Conservation (phyloP, 2,113 vertebrate genomes). For the Desmodus rotundus region DNA sequence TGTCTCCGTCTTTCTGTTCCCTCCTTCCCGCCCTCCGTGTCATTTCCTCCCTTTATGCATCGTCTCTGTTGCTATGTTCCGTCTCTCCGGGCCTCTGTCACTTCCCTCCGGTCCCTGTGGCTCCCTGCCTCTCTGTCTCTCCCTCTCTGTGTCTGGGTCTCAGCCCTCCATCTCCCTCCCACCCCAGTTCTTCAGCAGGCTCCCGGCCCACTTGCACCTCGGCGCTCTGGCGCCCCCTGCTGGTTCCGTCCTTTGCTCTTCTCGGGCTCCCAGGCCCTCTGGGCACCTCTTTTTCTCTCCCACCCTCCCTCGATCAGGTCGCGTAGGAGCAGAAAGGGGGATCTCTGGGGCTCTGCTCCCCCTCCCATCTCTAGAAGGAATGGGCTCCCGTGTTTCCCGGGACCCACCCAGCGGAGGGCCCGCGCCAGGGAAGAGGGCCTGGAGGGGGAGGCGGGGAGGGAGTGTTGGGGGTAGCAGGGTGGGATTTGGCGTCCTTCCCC, state of each 20-base stretch:
- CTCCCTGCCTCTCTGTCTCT: neutral
- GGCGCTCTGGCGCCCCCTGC: constrained; percentile 45
- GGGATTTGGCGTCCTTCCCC: constrained; percentile 74
- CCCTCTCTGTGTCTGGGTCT: neutral
- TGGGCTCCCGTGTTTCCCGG: neutral
- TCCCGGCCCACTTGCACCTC: neutral
- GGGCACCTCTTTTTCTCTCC: neutral
- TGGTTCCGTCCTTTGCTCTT: neutral
- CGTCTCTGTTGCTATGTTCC: neutral
- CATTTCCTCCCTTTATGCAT: neutral
- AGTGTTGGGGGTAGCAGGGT: constrained; percentile 66
- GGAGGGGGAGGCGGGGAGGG: constrained; percentile 46
- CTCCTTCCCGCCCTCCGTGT: neutral
- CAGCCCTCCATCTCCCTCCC: too few species aligned
- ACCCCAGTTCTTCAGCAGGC: neutral
- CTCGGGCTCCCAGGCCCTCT: neutral
- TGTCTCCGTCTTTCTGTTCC: neutral
- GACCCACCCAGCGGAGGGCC: neutral
- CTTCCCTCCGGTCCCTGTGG: neutral
- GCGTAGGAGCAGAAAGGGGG: neutral
- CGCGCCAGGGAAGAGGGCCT: neutral
- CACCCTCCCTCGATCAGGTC: neutral
- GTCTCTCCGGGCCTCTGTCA: neutral
- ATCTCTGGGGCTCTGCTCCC: neutral
- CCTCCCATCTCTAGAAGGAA: neutral